A percentile compares a stretch with the other conserved stretches of the same genome.
Conservation (phyloP, 2,888 invertebrate genomes). For the Lasioglossum morio region DNA sequence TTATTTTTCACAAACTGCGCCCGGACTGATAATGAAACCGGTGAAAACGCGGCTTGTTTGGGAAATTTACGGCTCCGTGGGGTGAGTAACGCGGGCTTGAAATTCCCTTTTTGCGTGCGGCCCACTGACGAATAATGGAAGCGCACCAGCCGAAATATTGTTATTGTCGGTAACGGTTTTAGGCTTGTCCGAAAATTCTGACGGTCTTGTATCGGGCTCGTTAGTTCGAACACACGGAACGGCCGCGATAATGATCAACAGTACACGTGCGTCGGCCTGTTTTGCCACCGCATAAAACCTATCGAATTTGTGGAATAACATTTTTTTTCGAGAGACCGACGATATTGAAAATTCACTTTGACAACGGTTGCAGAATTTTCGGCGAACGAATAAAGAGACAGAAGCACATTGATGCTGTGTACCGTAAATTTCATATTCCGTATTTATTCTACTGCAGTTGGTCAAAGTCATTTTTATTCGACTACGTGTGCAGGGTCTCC, state of each 20-base stretch:
- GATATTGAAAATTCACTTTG: neutral
- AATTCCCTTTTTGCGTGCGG: neutral
- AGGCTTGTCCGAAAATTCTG: neutral
- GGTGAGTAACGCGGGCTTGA: neutral
- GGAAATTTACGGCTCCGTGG: neutral
- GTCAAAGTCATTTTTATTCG: neutral
- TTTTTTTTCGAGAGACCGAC: neutral
- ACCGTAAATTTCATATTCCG: neutral
- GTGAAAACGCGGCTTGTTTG: neutral
- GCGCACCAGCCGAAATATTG: neutral
- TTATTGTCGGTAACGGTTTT: neutral
- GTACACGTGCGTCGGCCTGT: neutral
- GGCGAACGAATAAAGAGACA: neutral
- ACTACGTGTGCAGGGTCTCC: too few species aligned
- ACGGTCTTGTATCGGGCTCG: neutral
- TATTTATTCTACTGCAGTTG: neutral
- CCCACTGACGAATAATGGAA: conserved; percentile 8
- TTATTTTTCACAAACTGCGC: conserved; percentile 23
- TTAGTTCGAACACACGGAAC: neutral
- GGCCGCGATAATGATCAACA: neutral
- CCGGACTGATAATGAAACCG: conserved; percentile 15
- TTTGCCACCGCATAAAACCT: neutral
- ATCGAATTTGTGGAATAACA: neutral
- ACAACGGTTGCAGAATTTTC: neutral
- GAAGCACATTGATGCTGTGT: too few species aligned